Percentiles rank a stretch among this genome's conserved stretches.
Evolutionary conservation across 2,888 invertebrate species (phyloP).

Genomic region (Melanophora roralis): DNA sequence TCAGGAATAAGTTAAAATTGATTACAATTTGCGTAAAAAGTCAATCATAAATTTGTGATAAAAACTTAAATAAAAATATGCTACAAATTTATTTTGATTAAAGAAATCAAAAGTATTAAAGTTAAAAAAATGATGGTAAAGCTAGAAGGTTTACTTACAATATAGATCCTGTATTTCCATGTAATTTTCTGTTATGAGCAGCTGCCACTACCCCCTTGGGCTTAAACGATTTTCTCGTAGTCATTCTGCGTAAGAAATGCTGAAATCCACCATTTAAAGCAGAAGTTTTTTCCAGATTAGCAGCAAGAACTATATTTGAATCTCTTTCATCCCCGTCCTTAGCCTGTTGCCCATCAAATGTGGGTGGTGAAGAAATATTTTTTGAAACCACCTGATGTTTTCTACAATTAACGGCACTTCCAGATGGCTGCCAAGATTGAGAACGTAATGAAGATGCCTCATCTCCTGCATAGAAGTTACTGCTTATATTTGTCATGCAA

Average conservation of each 20-base stretch:
- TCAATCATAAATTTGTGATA: constrained; percentile 13
- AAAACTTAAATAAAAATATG: neutral
- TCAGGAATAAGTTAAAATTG: constrained; percentile 36
- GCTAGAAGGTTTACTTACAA: constrained; percentile 69
- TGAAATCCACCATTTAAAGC: constrained; percentile 71
- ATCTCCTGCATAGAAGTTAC: constrained; percentile 38
- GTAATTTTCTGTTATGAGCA: constrained; percentile 63
- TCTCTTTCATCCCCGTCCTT: constrained; percentile 35
- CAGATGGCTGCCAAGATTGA: constrained; percentile 74
- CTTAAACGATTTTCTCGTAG: constrained; percentile 74
- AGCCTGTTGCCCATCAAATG: constrained; percentile 34
- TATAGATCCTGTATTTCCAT: constrained; percentile 73
- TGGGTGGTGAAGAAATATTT: constrained; percentile 78
- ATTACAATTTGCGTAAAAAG: neutral
- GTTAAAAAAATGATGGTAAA: too few species aligned
- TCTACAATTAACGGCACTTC: neutral
- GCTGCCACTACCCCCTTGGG: constrained; percentile 58
- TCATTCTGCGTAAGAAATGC: constrained; percentile 76
- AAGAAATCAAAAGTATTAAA: too few species aligned
- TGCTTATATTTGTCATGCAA: constrained; percentile 67
- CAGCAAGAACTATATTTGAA: constrained; percentile 37
- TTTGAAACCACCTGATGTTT: constrained; percentile 77
- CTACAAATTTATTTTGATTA: too few species aligned
- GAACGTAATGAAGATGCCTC: constrained; percentile 64
- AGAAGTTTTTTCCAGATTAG: constrained; percentile 37